Evolutionary conservation across 2,888 invertebrate genomes (phyloP), one percentile per base, ranked within the genome.

Genomic region (Quadroppia sp.): DNA sequence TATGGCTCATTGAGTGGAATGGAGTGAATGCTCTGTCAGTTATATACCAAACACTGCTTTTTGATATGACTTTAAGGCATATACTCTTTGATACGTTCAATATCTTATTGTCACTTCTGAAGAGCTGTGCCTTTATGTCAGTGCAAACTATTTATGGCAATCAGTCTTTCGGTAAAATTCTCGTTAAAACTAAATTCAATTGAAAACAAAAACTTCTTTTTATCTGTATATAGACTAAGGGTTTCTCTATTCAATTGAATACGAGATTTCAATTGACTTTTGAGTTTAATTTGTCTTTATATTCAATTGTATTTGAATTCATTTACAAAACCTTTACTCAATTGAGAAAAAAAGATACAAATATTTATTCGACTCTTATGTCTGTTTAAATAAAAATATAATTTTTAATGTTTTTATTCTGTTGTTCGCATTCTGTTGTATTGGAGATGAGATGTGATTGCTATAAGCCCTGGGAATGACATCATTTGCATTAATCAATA

Each of bases 101-200:
- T 45, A 45, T 45, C 45, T 61, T 61, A 61, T 32, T 61, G 61
- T 61, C 61, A 61, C 17, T 61, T 30, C 25, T 30, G 45, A 45
- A 45, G 45, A 9, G 36, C 36, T 36, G 36, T 53, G 9, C 17
- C 20, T 20, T 23, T 53, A 20, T 4, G 4, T 23, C 3, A 53
- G 53, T 56, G 23, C 20, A 56, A 56, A 56, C 32, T 61, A 61
- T 61, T 61, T 61, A 61, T 30, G 61, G 32, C 61, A 61, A 32
- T 61, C 28, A 61, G 32, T 61, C 61, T 61, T 61, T 11, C n/a
- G 25, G 7, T 61, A 30, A 53, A 50, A 53, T 59, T 23, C 20
- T 59, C 25, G 28, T 28, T 59, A 59, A 59, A 59, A 48, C 30
- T 61, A 32, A 28, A 61, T 61, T 61, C 30, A 61, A 53, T 23